A percentile compares a stretch with the other conserved stretches of the same genome.
Evolutionary conservation across 2,888 invertebrate genomes (phyloP).

Genomic region (Xylota sylvarum): DNA sequence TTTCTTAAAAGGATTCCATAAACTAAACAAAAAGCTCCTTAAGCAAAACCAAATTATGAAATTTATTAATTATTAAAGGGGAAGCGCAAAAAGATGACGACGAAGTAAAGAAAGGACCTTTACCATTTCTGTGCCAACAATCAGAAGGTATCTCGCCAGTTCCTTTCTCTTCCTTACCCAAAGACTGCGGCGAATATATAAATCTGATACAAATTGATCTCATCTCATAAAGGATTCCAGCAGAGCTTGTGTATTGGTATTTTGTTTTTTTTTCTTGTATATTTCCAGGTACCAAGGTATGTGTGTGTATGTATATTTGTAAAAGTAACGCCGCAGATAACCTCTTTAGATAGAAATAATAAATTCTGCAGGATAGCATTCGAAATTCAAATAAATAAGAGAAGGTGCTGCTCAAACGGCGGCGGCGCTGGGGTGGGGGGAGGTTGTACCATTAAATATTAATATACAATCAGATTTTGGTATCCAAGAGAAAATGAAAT

Average conservation of each 20-base stretch:
- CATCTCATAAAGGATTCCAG: slow-evolving; percentile 70
- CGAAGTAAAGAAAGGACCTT: slow-evolving; percentile 9
- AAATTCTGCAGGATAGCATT: slow-evolving; percentile 73
- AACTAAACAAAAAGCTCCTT: slow-evolving; percentile 63
- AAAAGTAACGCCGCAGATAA: slow-evolving; percentile 65
- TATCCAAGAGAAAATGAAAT: slow-evolving; percentile 72
- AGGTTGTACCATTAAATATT: slow-evolving; percentile 67
- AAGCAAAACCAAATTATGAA: slow-evolving; percentile 73
- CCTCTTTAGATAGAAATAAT: slow-evolving; percentile 75
- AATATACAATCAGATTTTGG: slow-evolving; percentile 77
- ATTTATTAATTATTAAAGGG: slow-evolving; percentile 71
- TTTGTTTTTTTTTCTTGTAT: slow-evolving; percentile 9
- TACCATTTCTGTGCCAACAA: slow-evolving; percentile 43
- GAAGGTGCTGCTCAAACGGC: slow-evolving; percentile 56
- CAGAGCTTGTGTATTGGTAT: slow-evolving; percentile 15
- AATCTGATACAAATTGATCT: slow-evolving; percentile 75
- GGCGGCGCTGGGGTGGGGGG: neutral
- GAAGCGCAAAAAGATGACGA: neutral
- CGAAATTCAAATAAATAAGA: slow-evolving; percentile 75
- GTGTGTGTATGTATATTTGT: slow-evolving; percentile 14
- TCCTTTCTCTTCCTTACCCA: slow-evolving; percentile 31
- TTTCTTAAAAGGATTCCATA: slow-evolving; percentile 72
- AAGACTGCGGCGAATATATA: slow-evolving; percentile 41
- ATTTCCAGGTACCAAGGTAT: neutral
- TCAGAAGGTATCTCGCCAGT: slow-evolving; percentile 7